Base-by-base conservation (phyloP, 1,140 invertebrate species). In the Cydia amplana region DNA sequence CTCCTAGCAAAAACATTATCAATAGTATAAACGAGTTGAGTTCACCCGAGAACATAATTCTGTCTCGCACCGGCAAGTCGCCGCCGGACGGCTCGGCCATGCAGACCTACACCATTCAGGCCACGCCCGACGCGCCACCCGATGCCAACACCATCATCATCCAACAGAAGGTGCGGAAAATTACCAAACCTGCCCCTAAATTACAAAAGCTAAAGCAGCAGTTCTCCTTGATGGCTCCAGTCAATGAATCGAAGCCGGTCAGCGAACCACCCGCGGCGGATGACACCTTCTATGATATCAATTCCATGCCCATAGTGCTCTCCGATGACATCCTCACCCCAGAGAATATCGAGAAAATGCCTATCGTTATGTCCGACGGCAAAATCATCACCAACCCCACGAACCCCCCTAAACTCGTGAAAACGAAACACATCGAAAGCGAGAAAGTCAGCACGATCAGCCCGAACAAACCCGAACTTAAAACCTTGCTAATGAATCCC, bases 231-330 rank as follows among this genome's bases (percentile, higher is more conserved):
- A 72, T 86, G 2, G 32, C 78, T 43, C 67, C 82, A 9, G 72
- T 84, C 16, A 82, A 75, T 79, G 86, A 86, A 76, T 76, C 70
- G 23, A 92, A 89, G 81, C 77, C 67, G 28, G 67, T 74, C 2
- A 83, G 83, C 43, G 81, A 83, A 20, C 40, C 76, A 7, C 46
- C 79, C 40, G 75, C 74, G 14, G 70, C 92, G 1, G 94, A 94
- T 70, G 95, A 96, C n/a, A 91, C 94, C 80, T 93, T 95, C 23
- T 94, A 96, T 74, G 95, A 96, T 82, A 96, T 96, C 28, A 95
- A 95, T 86, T 95, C 95, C 20, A 96, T 96, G 94, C 96, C 96
- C 1, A 95, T 96, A 76, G 95, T 96, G 1, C 83, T 96, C 12
- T 95, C 95, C 14, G 95, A 96, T 77, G 95, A 96, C 80, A 92